Evolutionary conservation across 2,797 vertebrate genomes (phyloP), one percentile per base, ranked within the genome.

Genomic region (Pipistrellus nathusii): DNA sequence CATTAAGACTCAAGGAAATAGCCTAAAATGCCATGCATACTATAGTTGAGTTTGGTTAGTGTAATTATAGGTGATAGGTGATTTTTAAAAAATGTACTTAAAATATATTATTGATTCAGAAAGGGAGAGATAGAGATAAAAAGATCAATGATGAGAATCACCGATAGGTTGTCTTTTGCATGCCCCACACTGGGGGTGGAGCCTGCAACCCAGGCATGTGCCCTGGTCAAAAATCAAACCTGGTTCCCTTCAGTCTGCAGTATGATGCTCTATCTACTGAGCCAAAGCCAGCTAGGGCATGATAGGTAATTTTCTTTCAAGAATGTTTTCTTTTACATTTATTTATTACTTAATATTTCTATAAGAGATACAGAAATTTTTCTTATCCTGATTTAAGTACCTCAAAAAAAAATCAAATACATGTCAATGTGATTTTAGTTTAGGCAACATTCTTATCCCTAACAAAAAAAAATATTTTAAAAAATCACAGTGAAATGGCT

Each of bases 401-500:
- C 18, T 76, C 20, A 77, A 59, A 76, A 59, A 76, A 86, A 86
- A n/a, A 57, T 80, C 20, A 78, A 76, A 55, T 57, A 23, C 2
- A 72, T 55, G 48, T 85, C 53, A 66, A 41, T 38, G 13, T 94
- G 30, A 91, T 75, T 30, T 62, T 41, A 69, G 48, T 44, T 68
- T 35, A 69, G 32, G 1, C 21, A 77, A 68, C 25, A 77, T 46
- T 72, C 73, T 84, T 2, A 62, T 51, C 55, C 66, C 15, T 71
- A 84, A 84, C 83, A 85, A 87, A 55, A 85, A 87, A 55, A 5
- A 6, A 38, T 25, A 20, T 55, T 48, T 78, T 73, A 44, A 9
- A 14, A 71, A 93, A 53, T 76, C 32, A 80, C 6, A 95, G 38
- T 72, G 46, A 85, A 94, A 62, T 82, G 17, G 13, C 27, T 85